These are phyloP conservation scores for Pedionomus torquatus DNA, from an alignment of 2,113 vertebrate genomes.

Conservation along the genomic window DNA sequence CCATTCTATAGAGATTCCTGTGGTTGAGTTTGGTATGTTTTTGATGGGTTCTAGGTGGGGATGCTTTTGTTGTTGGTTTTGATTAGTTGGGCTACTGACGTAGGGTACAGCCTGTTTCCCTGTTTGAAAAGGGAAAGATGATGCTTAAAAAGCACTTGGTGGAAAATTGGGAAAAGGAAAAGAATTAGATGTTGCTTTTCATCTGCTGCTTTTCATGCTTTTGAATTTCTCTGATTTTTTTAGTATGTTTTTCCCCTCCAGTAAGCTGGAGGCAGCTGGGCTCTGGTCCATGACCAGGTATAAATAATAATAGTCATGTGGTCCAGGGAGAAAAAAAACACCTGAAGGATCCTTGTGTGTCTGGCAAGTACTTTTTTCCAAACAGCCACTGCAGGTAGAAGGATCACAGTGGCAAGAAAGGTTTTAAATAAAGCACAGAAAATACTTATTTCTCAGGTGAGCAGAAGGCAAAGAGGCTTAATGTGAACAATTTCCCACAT, in stretches of 20 bases:
- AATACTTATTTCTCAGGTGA: background rate
- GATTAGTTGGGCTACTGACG: background rate
- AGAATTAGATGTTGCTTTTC: background rate
- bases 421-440: background rate
- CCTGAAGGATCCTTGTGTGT: background rate
- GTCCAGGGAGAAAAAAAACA: background rate
- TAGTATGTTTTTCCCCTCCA: background rate
- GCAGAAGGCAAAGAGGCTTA: background rate
- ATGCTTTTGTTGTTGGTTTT: background rate
- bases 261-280: background rate
- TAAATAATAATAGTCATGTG: background rate
- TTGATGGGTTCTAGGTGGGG: background rate
- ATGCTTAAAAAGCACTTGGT: background rate
- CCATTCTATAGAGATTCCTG: background rate
- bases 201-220: background rate
- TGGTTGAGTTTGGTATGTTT: background rate
- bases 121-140: background rate
- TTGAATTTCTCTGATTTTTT: background rate
- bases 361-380: background rate
- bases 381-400: background rate
- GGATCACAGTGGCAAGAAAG: background rate
- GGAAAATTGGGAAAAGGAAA: background rate
- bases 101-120: background rate
- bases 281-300: background rate
- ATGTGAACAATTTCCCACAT: background rate